These are phyloP conservation scores for Lonchura striata DNA, from an alignment of 2,113 vertebrate genomes.

Conservation along the genomic window DNA sequence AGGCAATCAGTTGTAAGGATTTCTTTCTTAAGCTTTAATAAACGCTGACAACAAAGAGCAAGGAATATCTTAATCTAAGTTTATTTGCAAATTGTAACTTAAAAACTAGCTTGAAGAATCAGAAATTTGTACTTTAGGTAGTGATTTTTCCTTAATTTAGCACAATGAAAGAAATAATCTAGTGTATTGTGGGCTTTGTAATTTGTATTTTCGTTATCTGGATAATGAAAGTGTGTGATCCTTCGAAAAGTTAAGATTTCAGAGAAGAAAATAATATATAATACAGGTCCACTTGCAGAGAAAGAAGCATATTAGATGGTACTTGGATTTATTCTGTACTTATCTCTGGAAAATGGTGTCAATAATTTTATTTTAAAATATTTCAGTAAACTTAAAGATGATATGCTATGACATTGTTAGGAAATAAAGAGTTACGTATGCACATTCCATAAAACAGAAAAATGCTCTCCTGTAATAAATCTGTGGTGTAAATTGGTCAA, in stretches of 20 bases:
- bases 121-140: neutral
- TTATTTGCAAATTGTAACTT: neutral
- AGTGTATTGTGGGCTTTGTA: neutral
- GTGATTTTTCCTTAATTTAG: neutral
- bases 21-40: neutral
- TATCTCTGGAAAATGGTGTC: neutral
- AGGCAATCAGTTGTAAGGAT: neutral
- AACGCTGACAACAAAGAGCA: neutral
- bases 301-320: neutral
- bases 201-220: neutral
- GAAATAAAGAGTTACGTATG: slow-evolving; percentile 21
- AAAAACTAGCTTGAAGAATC: neutral
- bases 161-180: neutral
- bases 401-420: neutral
- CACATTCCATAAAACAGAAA: slow-evolving; percentile 1
- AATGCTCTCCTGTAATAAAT: slow-evolving; percentile 15
- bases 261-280: slow-evolving; percentile 6
- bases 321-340: neutral
- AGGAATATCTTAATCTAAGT: neutral
- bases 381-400: neutral
- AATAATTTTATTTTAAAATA: slow-evolving; percentile 13
- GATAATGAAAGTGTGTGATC: neutral
- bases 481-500: neutral
- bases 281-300: neutral
- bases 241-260: neutral